Percentiles rank a stretch among this genome's conserved stretches.
phyloP scores from a whole-genome alignment of 2,797 vertebrate species.

The Gallirallus australis region DNA sequence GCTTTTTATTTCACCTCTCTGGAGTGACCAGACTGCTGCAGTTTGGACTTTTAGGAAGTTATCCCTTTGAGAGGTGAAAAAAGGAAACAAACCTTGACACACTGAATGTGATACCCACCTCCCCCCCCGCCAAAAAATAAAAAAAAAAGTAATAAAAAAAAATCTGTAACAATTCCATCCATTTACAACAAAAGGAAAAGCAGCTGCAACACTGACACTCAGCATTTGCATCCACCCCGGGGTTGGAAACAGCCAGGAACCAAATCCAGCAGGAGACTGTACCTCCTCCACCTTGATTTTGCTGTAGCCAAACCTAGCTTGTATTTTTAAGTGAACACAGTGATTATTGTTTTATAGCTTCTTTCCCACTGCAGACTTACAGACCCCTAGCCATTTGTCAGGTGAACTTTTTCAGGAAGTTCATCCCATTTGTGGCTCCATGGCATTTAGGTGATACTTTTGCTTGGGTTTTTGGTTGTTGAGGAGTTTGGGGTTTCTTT shows the following conservation, averaged over 20 bases:
- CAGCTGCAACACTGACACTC: background rate
- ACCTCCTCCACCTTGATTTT: background rate
- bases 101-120: too few relatives aligned
- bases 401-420: background rate
- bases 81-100: background rate
- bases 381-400: background rate
- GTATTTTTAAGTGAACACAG: background rate
- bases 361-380: background rate
- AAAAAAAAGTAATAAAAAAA: too few relatives aligned
- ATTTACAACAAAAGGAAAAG: background rate
- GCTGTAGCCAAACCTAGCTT: background rate
- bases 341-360: background rate
- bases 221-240: background rate
- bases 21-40: background rate
- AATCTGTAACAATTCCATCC: background rate
- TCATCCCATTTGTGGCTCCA: fast-evolving
- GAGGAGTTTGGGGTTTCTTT: too few relatives aligned
- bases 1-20: background rate
- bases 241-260: background rate
- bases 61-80: background rate
- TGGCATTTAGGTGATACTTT: fast-evolving
- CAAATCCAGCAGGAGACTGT: background rate
- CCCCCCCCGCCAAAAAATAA: too few relatives aligned
- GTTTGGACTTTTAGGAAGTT: background rate
- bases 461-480: too few relatives aligned